Percentiles rank a stretch among this genome's conserved stretches.
Conservation (phyloP, 2,888 invertebrate species). For the Chironomus tentans region DNA sequence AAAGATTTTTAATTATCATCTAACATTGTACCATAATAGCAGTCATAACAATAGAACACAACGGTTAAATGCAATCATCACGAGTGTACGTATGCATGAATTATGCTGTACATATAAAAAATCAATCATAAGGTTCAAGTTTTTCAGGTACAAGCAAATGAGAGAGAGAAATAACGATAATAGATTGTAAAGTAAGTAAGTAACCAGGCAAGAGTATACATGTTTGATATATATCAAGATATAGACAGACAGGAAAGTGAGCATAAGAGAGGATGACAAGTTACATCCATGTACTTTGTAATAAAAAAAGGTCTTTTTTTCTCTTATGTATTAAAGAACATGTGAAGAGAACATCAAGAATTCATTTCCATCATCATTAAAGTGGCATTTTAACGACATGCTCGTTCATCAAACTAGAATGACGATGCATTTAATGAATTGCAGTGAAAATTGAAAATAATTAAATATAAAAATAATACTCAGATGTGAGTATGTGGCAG, state of each 20-base stretch:
- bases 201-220: too few relatives aligned
- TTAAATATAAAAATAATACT: not conserved
- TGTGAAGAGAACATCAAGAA: not conserved
- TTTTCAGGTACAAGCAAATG: not conserved
- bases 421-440: constrained; percentile 2
- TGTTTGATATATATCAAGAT: too few relatives aligned
- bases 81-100: not conserved
- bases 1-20: not conserved
- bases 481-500: too few relatives aligned
- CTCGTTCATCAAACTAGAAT: constrained; percentile 2
- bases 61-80: too few relatives aligned
- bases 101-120: not conserved
- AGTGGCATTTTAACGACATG: constrained; percentile 18
- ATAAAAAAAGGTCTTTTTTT: too few relatives aligned
- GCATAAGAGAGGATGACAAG: too few relatives aligned
- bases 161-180: too few relatives aligned
- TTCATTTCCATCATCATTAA: constrained; percentile 21
- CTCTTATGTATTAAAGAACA: not conserved
- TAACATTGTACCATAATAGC: not conserved
- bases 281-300: too few relatives aligned
- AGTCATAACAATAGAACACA: not conserved
- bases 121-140: constrained; percentile 15
- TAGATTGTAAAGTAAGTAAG: too few relatives aligned
- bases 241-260: too few relatives aligned
- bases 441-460: constrained; percentile 19